Percentiles rank a stretch among this genome's conserved stretches.
phyloP scores from a whole-genome alignment of 2,797 vertebrate species.

The Alectoris magna region DNA sequence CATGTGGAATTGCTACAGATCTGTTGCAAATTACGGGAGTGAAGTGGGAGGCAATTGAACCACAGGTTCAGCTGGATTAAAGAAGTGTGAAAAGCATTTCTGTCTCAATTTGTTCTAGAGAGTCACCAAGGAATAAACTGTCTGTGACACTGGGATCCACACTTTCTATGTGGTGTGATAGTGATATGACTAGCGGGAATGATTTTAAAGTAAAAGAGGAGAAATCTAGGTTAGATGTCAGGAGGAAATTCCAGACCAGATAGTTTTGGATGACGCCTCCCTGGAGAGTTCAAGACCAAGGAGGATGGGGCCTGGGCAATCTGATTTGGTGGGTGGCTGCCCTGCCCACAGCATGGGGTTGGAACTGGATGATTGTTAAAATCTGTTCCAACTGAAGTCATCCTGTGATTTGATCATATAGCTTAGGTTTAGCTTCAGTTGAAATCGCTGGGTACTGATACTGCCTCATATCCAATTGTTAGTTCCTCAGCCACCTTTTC shows the following conservation, averaged over 20 bases:
- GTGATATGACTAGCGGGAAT: no score
- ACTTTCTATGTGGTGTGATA: neutral
- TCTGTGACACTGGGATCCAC: neutral
- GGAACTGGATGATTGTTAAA: neutral
- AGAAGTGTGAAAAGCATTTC: neutral
- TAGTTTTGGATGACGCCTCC: neutral
- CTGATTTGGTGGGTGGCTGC: neutral
- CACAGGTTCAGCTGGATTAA: neutral
- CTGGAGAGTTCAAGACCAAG: neutral
- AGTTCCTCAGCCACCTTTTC: neutral
- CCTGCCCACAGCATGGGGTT: neutral
- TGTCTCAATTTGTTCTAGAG: neutral
- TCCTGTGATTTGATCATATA: neutral
- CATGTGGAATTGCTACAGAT: neutral
- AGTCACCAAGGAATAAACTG: neutral
- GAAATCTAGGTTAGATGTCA: neutral
- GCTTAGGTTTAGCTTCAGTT: neutral
- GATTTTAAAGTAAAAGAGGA: neutral
- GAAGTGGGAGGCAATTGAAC: neutral
- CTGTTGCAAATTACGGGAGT: neutral
- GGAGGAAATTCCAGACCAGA: neutral
- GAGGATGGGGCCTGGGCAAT: no score
- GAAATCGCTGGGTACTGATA: neutral
- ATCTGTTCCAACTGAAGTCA: neutral
- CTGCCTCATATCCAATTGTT: neutral